Conservation (phyloP, 2,888 invertebrate genomes). For the Apotomis turbidana region DNA sequence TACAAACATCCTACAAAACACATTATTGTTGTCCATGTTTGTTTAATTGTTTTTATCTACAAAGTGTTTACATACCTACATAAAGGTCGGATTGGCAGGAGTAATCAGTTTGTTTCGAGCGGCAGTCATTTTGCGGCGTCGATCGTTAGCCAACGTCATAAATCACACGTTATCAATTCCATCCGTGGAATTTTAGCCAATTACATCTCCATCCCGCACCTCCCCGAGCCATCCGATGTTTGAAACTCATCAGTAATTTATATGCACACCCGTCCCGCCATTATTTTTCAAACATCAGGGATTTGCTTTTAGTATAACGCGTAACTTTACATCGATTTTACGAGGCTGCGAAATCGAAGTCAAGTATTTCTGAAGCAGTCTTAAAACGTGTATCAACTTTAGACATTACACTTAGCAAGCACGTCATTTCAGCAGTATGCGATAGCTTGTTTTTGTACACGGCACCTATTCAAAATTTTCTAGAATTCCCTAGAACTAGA, state of each 20-base stretch:
- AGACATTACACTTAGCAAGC: too few species aligned
- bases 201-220: constrained; percentile 57
- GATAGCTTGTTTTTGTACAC: too few species aligned
- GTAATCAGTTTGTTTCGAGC: constrained; percentile 45
- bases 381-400: neutral
- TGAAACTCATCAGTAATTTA: constrained; percentile 41
- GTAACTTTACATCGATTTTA: neutral
- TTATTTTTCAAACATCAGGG: constrained; percentile 7
- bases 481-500: too few species aligned
- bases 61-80: too few species aligned
- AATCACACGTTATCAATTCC: constrained; percentile 78
- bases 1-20: too few species aligned
- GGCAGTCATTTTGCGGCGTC: constrained; percentile 42
- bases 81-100: neutral
- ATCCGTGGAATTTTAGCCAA: constrained; percentile 74
- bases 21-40: too few species aligned
- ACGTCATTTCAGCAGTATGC: too few species aligned
- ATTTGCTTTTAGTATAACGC: constrained; percentile 7
- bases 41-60: too few species aligned
- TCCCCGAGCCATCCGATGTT: constrained; percentile 29
- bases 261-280: constrained; percentile 31
- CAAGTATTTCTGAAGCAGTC: too few species aligned
- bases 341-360: neutral
- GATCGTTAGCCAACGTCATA: constrained; percentile 70
- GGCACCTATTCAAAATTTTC: too few species aligned